phyloP scores from a whole-genome alignment of 2,113 vertebrate genomes.

The Danio rerio region GRCz12tu NC_133184.1:14321501-14322000 shows the following conservation, averaged over 20 bases:
- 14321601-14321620: slow-evolving; percentile 64
- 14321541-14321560: not conserved
- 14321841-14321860: slow-evolving; percentile 56
- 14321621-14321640: slow-evolving; percentile 60
- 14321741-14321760: slow-evolving; percentile 30
- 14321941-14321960: slow-evolving; percentile 70
- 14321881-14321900: slow-evolving; percentile 77
- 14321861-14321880: slow-evolving; percentile 73
- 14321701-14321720: slow-evolving; percentile 21
- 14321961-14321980: slow-evolving; percentile 69
- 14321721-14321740: not conserved
- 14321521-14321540: not conserved
- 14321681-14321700: slow-evolving; percentile 54
- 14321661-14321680: slow-evolving; percentile 55
- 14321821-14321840: slow-evolving; percentile 53
- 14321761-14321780: not conserved
- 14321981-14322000: slow-evolving; percentile 76
- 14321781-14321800: not conserved
- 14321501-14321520: too few relatives aligned
- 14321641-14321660: slow-evolving; percentile 60
- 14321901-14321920: slow-evolving; percentile 75
- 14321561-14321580: slow-evolving; percentile 22
- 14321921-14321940: slow-evolving; percentile 71
- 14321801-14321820: slow-evolving; percentile 57
- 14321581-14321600: slow-evolving; percentile 42